Conservation (phyloP, 2,797 vertebrate genomes). For the Clamator glandarius region DNA sequence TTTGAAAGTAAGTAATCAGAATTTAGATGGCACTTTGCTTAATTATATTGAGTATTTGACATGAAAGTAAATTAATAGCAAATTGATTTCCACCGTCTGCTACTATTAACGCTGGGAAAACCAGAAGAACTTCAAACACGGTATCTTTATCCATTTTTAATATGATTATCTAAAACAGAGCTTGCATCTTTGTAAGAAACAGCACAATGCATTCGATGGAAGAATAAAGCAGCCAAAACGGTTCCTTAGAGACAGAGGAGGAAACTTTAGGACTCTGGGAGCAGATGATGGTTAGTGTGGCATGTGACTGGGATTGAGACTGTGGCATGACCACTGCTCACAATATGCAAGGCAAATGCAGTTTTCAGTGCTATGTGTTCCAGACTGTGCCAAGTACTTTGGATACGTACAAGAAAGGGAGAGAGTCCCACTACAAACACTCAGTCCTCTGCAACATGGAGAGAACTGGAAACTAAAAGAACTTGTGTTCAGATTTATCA, state of each 20-base stretch:
- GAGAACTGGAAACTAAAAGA: background rate
- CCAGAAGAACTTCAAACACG: background rate
- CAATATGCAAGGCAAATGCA: fast-evolving
- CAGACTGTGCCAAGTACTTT: background rate
- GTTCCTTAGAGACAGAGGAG: background rate
- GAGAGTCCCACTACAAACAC: background rate
- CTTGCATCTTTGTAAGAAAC: background rate
- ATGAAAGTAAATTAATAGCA: slow-evolving; percentile 52
- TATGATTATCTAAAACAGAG: background rate
- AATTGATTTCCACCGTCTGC: slow-evolving; percentile 50
- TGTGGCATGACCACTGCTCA: background rate
- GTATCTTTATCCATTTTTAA: background rate
- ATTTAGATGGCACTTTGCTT: slow-evolving; percentile 53
- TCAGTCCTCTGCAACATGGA: background rate
- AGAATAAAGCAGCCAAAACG: background rate
- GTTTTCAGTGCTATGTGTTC: fast-evolving
- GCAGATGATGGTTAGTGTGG: background rate
- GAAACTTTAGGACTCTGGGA: background rate
- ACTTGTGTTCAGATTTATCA: background rate
- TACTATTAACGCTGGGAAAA: background rate
- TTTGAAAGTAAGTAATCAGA: slow-evolving; percentile 56
- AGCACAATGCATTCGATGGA: background rate
- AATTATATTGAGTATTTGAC: slow-evolving; percentile 61
- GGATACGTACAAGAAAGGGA: background rate
- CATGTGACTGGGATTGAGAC: background rate